These are phyloP conservation scores for Suncus etruscus DNA, from an alignment of 2,113 vertebrate species.

Conservation along the genomic window DNA sequence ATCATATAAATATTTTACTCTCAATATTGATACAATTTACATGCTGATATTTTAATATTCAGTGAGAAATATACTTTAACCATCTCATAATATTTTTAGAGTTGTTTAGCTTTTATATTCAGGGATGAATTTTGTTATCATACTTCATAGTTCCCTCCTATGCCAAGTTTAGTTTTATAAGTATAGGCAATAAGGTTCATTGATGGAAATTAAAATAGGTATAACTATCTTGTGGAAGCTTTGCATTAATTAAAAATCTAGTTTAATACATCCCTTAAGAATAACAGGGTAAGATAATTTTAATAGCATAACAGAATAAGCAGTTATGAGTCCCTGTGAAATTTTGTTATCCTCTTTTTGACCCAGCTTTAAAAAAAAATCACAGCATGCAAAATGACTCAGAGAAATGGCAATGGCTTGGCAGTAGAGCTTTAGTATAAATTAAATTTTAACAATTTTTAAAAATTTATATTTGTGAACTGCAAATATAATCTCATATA, in stretches of 20 bases:
- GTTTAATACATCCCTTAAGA: slow-evolving; percentile 62
- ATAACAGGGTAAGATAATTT: slow-evolving; percentile 28
- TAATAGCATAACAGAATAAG: neutral
- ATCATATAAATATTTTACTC: neutral
- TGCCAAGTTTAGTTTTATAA: neutral
- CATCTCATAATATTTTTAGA: neutral
- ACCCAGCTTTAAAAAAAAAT: slow-evolving; percentile 6
- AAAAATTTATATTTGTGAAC: neutral
- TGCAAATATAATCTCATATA: neutral
- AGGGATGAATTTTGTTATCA: neutral
- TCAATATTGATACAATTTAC: neutral
- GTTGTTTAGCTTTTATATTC: neutral
- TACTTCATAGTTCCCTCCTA: neutral
- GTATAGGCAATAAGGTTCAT: neutral
- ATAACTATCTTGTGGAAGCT: slow-evolving; percentile 35
- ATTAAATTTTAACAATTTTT: neutral
- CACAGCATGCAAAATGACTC: neutral
- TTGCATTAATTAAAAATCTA: slow-evolving; percentile 60
- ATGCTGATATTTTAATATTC: neutral
- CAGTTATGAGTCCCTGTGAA: slow-evolving; percentile 17
- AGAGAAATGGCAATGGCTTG: neutral
- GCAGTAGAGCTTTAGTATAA: neutral
- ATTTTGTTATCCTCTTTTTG: slow-evolving; percentile 45
- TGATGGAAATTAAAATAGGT: slow-evolving; percentile 31
- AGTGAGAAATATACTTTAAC: slow-evolving; percentile 5